Conservation (phyloP, 2,888 invertebrate genomes). For the Agriotes lineatus region DNA sequence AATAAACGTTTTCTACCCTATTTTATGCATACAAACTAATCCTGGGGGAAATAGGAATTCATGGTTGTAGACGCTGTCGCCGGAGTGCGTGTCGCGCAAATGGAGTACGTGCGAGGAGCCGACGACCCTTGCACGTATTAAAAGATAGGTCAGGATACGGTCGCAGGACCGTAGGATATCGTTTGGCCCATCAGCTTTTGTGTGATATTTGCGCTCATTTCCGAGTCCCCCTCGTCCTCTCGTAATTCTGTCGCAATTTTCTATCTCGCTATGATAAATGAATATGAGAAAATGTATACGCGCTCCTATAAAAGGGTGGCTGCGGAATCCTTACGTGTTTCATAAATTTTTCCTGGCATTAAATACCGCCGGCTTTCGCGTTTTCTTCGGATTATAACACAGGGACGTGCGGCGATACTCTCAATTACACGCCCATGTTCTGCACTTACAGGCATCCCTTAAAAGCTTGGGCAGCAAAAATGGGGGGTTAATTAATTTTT, state of each 20-base stretch:
- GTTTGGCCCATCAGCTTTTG: constrained; percentile 32
- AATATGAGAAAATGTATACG: constrained; percentile 32
- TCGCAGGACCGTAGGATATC: constrained; percentile 34
- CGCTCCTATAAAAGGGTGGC: constrained; percentile 21
- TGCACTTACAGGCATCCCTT: too few relatives aligned
- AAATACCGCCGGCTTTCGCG: constrained; percentile 13
- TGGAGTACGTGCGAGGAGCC: constrained; percentile 52
- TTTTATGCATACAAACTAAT: constrained; percentile 49
- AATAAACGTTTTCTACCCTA: constrained; percentile 46
- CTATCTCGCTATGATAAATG: constrained; percentile 32
- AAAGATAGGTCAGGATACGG: constrained; percentile 40
- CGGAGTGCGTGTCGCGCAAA: constrained; percentile 51
- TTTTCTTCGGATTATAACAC: constrained; percentile 15
- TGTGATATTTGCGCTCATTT: constrained; percentile 35
- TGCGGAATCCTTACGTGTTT: constrained; percentile 30
- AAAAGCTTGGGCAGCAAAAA: too few relatives aligned
- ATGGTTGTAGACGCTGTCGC: constrained; percentile 47
- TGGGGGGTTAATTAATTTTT: too few relatives aligned
- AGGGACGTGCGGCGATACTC: background rate
- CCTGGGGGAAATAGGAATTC: constrained; percentile 47
- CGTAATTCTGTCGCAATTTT: constrained; percentile 35
- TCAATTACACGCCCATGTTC: background rate
- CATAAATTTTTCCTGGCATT: constrained; percentile 28
- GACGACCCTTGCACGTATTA: constrained; percentile 49
- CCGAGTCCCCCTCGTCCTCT: constrained; percentile 29